Evolutionary conservation across 2,797 vertebrate genomes (phyloP).

Genomic region (Pipistrellus kuhlii): DNA sequence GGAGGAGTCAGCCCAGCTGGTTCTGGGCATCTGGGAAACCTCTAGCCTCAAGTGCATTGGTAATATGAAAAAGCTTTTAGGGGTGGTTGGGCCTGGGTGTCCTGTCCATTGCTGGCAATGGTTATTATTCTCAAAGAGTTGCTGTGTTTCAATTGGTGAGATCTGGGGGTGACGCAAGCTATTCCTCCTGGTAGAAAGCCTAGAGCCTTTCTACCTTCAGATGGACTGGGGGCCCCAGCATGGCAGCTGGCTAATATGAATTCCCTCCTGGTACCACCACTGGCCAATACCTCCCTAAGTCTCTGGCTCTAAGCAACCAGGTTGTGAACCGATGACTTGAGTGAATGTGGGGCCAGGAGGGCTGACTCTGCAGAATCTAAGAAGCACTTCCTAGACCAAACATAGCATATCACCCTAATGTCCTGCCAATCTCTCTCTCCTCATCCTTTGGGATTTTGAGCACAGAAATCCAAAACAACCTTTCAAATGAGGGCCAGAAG

Average conservation of each 20-base stretch:
- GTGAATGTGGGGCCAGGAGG: neutral
- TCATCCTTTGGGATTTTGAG: constrained; percentile 38
- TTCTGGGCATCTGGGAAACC: constrained; percentile 65
- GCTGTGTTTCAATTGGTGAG: constrained; percentile 39
- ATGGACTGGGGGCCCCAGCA: constrained; percentile 4
- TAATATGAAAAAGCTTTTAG: constrained; percentile 68
- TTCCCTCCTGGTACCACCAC: constrained; percentile 18
- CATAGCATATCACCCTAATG: neutral
- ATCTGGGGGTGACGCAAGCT: constrained; percentile 7
- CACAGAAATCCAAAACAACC: neutral
- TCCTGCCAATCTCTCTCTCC: neutral
- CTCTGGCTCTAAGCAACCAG: neutral
- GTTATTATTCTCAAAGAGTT: constrained; percentile 74
- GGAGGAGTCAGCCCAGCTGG: constrained; percentile 75
- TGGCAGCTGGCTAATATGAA: neutral
- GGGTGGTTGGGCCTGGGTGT: constrained; percentile 65
- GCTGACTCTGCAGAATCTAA: neutral
- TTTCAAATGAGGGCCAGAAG: constrained; percentile 28
- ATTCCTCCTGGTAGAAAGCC: constrained; percentile 15
- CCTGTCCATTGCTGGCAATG: constrained; percentile 87
- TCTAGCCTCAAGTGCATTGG: constrained; percentile 64
- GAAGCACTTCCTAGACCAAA: constrained; percentile 31
- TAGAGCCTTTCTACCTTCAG: constrained; percentile 53
- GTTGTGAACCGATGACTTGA: constrained; percentile 43
- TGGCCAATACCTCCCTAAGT: constrained; percentile 45